These are phyloP conservation scores for Eulithis prunata DNA, from an alignment of 2,888 invertebrate species.

Conservation along the genomic window DNA sequence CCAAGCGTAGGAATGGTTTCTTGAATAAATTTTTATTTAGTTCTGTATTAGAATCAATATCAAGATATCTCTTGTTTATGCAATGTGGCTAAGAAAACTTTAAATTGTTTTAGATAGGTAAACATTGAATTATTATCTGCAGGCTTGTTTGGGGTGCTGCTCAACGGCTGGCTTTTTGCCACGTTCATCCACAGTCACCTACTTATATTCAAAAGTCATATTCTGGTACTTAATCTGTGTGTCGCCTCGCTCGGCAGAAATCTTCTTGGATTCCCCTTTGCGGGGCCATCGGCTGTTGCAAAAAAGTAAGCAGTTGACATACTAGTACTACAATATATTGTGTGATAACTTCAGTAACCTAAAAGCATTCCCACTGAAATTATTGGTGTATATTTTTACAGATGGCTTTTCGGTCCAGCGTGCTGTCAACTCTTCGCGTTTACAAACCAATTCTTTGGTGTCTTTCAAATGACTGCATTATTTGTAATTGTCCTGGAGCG, in stretches of 20 bases:
- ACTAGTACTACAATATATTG: too few relatives aligned
- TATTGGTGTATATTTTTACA: conserved; percentile 52
- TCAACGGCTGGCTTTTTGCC: conserved; percentile 83
- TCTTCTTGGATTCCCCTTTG: conserved; percentile 81
- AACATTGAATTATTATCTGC: conserved; percentile 41
- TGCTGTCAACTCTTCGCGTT: conserved; percentile 84
- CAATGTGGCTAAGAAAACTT: too few relatives aligned
- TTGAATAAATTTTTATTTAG: too few relatives aligned
- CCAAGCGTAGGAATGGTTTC: too few relatives aligned
- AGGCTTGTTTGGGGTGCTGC: conserved; percentile 83
- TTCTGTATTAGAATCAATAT: too few relatives aligned
- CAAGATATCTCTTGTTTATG: too few relatives aligned
- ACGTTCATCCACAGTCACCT: conserved; percentile 83
- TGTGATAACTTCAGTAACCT: too few relatives aligned
- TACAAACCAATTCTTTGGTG: conserved; percentile 81
- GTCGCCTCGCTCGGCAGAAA: conserved; percentile 80
- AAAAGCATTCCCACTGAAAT: too few relatives aligned
- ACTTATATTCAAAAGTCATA: conserved; percentile 79
- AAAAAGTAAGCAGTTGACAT: conserved; percentile 65
- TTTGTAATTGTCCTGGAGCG: conserved; percentile 79
- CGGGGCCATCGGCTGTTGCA: conserved; percentile 80
- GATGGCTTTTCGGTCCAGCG: conserved; percentile 82
- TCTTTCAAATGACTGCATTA: conserved; percentile 80
- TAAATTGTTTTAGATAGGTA: neutral
- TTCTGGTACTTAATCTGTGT: conserved; percentile 81